These are phyloP conservation scores for Thamnophis sirtalis DNA, from an alignment of 2,113 vertebrate species.

Conservation along the genomic window DNA sequence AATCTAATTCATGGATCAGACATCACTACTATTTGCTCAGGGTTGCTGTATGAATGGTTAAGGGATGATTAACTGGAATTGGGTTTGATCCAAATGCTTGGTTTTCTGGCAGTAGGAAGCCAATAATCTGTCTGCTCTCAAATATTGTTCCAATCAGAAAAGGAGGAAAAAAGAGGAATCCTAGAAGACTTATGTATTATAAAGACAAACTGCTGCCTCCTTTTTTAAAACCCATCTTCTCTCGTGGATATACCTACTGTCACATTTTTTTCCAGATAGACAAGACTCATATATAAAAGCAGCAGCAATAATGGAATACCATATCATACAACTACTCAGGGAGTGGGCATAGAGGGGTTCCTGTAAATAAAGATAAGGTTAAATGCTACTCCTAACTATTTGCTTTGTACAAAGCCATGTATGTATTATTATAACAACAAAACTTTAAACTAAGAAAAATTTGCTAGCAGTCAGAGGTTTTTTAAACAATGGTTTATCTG, in stretches of 20 bases:
- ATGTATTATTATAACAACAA: background rate
- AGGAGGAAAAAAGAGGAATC: background rate
- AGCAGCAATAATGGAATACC: background rate
- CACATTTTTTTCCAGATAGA: background rate
- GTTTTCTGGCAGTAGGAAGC: background rate
- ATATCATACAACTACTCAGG: background rate
- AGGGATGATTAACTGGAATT: background rate
- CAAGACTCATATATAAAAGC: background rate
- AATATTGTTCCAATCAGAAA: background rate
- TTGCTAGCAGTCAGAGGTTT: background rate
- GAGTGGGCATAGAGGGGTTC: background rate
- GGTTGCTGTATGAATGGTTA: background rate
- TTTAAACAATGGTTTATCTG: background rate
- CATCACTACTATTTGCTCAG: background rate
- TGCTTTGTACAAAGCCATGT: background rate
- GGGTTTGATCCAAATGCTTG: background rate
- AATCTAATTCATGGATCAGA: background rate
- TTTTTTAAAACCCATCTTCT: background rate
- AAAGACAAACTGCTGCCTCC: background rate
- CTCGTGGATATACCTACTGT: background rate
- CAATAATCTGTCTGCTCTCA: background rate
- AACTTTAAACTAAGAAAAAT: background rate
- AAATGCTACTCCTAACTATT: background rate
- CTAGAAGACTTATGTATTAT: background rate
- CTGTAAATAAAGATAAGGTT: background rate